phyloP scores from a whole-genome alignment of 2,888 invertebrate species.

The Drosophila gaucha region DNA sequence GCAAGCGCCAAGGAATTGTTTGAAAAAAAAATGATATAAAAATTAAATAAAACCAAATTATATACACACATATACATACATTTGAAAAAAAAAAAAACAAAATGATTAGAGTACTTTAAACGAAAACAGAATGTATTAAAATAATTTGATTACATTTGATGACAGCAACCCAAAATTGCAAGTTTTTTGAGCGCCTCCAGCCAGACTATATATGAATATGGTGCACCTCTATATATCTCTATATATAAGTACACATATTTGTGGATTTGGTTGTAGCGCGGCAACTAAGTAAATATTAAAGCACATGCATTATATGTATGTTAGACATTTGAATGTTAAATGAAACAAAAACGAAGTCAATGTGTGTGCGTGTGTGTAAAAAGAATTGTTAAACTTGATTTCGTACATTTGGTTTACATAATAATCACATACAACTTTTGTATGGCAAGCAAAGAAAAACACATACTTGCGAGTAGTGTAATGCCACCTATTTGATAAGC shows the following conservation, averaged over 20 bases:
- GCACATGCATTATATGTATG: slow-evolving; percentile 40
- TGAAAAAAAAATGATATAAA: slow-evolving; percentile 57
- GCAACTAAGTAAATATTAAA: slow-evolving; percentile 4
- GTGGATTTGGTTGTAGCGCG: not conserved
- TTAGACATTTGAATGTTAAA: slow-evolving; percentile 26
- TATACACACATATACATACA: slow-evolving; percentile 24
- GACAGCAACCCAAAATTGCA: slow-evolving; percentile 19
- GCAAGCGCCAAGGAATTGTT: slow-evolving; percentile 83
- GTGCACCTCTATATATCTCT: slow-evolving; percentile 14
- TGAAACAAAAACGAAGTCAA: slow-evolving; percentile 16
- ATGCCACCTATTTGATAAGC: slow-evolving; percentile 40
- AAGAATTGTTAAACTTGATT: slow-evolving; percentile 40
- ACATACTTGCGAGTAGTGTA: slow-evolving; percentile 7
- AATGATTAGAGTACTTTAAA: slow-evolving; percentile 51
- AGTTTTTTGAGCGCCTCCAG: slow-evolving; percentile 41
- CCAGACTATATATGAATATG: slow-evolving; percentile 23
- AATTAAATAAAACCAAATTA: slow-evolving; percentile 20
- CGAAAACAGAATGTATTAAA: slow-evolving; percentile 53
- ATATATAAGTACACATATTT: not conserved
- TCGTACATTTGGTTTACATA: slow-evolving; percentile 48
- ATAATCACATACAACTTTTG: slow-evolving; percentile 43
- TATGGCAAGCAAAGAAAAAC: slow-evolving; percentile 27
- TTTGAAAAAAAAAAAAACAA: slow-evolving; percentile 28
- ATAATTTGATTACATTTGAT: slow-evolving; percentile 22
- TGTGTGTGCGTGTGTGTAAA: slow-evolving; percentile 38